phyloP scores from a whole-genome alignment of 2,113 vertebrate genomes.

The Passer montanus region DNA sequence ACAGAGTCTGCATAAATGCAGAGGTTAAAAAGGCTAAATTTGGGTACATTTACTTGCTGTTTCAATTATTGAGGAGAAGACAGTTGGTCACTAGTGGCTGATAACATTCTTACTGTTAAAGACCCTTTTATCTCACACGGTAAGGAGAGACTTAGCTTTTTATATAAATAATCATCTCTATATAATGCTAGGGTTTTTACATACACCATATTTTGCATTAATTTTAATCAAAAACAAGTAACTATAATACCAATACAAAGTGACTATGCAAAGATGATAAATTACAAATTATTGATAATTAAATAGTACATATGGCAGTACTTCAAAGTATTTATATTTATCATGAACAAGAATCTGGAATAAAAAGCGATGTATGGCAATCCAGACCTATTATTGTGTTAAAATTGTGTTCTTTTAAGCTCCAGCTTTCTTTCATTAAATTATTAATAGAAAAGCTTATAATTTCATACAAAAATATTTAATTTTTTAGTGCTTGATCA shows the following conservation, averaged over 20 bases:
- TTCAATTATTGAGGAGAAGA: conserved; percentile 75
- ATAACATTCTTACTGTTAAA: conserved; percentile 65
- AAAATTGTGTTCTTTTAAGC: background rate
- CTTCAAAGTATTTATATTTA: background rate
- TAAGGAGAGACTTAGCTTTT: conserved; percentile 19
- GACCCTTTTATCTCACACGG: background rate
- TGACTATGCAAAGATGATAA: conserved; percentile 3
- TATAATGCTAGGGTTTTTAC: conserved; percentile 24
- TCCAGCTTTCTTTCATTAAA: background rate
- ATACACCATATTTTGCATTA: conserved; percentile 33
- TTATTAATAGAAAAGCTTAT: background rate
- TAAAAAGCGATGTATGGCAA: background rate
- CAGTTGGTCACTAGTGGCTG: conserved; percentile 61
- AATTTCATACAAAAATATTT: background rate
- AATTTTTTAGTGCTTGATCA: background rate
- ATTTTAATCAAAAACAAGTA: conserved; percentile 39
- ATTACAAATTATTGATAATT: conserved; percentile 47
- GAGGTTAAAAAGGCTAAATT: conserved; percentile 60
- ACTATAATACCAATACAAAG: background rate
- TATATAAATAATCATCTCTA: conserved; percentile 54
- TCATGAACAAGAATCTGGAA: background rate
- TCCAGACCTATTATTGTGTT: background rate
- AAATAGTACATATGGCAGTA: conserved; percentile 40
- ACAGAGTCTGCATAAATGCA: background rate
- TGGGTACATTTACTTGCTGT: conserved; percentile 28